Base-by-base conservation (phyloP, 1,140 invertebrate species). In the Drosophila littoralis region DNA sequence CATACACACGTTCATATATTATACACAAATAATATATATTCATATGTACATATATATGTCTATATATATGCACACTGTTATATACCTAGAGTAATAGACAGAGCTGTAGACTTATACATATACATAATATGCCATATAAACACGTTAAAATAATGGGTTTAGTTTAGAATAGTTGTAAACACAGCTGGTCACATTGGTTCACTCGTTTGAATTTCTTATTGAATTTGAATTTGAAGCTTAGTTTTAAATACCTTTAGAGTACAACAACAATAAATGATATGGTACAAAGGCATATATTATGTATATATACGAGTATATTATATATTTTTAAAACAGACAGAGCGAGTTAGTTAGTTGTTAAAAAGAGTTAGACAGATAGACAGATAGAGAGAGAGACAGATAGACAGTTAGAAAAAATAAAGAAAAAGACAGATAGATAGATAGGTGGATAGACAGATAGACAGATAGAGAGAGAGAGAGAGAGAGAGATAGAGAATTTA, bases 201-300 rank as follows among this genome's bases (percentile, higher is more conserved):
- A 43, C 33, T 63, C 12, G 28, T 51, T 55, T 55, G 13, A n/a
- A 46, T 15, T 46, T 15, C 9, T 46, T 79, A 61, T 51, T 40
- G 45, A 74, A 65, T 70, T 64, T 36, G 48, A 52, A 64, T 75
- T 67, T 40, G 38, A 52, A 74, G 48, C 61, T 74, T 74, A 61
- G 52, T 73, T 73, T 66, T 68, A 57, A 61, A 75, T 77, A 85
- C 57, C 60, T 85, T 60, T 46, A 66, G 64, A 88, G 59, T 77
- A 83, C 76, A 83, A 84, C 79, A 84, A 75, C 79, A 51, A 85
- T 88, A 79, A 86, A 86, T 81, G 40, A 76, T 88, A 85, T 78
- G 78, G 46, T 83, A 88, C 78, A 89, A 61, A 89, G 84, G 84
- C 83, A 83, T 90, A 83, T 89, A 77, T 78, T 86, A 82, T 88